These are phyloP conservation scores for Oncorhynchus kisutch DNA, from an alignment of 2,113 vertebrate genomes.

Conservation along the genomic window DNA sequence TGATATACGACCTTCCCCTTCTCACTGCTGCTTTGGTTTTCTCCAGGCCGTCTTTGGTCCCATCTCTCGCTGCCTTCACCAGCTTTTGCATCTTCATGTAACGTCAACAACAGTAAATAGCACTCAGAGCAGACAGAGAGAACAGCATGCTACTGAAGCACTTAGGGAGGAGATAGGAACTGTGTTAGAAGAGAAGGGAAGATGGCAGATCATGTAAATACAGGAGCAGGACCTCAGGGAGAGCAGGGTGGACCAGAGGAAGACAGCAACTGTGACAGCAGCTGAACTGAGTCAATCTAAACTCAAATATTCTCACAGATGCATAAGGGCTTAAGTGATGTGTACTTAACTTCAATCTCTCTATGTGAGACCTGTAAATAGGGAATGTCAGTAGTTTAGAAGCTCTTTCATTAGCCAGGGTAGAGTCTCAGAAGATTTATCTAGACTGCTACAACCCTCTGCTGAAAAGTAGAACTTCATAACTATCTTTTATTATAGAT, in stretches of 20 bases:
- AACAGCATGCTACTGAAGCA: conserved; percentile 6
- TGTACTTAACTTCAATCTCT: background rate
- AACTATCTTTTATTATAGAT: background rate
- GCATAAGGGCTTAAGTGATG: background rate
- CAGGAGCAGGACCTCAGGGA: conserved; percentile 8
- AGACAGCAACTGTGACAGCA: conserved; percentile 28
- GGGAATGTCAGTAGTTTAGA: background rate
- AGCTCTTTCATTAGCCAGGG: background rate
- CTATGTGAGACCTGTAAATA: background rate
- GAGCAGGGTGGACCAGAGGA: conserved; percentile 20
- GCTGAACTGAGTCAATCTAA: conserved; percentile 18
- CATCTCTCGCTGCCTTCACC: conserved; percentile 90
- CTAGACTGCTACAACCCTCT: background rate
- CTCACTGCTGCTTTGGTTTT: conserved; percentile 94
- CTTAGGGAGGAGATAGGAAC: background rate
- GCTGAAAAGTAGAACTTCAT: background rate
- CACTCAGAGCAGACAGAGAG: background rate
- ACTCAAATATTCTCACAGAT: background rate
- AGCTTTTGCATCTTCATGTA: conserved; percentile 90
- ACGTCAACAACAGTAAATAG: background rate
- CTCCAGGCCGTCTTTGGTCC: conserved; percentile 94
- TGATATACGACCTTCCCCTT: conserved; percentile 92
- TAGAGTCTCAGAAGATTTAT: background rate
- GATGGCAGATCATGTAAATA: conserved; percentile 22
- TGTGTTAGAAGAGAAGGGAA: conserved; percentile 10